Percentiles rank a stretch among this genome's conserved stretches.
Conservation (phyloP, 2,113 vertebrate genomes). For the Petroica traversi region DNA sequence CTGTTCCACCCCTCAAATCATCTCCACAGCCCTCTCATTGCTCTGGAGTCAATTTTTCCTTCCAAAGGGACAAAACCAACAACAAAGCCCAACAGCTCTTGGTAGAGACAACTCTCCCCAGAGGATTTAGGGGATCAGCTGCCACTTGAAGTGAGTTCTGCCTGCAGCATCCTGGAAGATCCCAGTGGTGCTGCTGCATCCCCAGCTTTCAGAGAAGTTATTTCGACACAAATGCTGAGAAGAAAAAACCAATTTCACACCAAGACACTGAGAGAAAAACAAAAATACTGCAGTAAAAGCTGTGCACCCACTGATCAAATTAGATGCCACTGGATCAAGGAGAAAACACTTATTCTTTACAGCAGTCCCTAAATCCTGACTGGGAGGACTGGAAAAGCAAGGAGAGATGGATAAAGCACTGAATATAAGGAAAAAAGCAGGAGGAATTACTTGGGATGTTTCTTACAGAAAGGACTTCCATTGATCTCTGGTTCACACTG, state of each 20-base stretch:
- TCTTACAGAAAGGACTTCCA: background rate
- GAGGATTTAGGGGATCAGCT: background rate
- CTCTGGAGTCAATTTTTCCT: background rate
- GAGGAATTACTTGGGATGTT: background rate
- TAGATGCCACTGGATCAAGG: background rate
- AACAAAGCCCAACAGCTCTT: background rate
- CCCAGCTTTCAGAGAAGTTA: background rate
- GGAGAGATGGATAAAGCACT: background rate
- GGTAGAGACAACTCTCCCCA: background rate
- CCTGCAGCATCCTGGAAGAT: background rate
- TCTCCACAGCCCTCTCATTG: rapidly evolving
- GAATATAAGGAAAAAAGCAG: rapidly evolving
- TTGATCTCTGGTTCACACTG: background rate
- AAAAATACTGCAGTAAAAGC: background rate
- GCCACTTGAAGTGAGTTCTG: background rate
- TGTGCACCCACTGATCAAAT: background rate
- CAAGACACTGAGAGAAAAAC: background rate
- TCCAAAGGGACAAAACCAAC: background rate
- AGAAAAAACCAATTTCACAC: background rate
- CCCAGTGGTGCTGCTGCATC: background rate
- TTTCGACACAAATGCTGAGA: background rate
- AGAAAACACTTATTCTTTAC: background rate
- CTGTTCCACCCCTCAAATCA: background rate
- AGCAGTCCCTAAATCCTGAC: background rate
- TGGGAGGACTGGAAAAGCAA: background rate